These are phyloP conservation scores for Diadema setosum DNA, from an alignment of 35 echinoderm and acorn worm species.

Conservation along the genomic window DNA sequence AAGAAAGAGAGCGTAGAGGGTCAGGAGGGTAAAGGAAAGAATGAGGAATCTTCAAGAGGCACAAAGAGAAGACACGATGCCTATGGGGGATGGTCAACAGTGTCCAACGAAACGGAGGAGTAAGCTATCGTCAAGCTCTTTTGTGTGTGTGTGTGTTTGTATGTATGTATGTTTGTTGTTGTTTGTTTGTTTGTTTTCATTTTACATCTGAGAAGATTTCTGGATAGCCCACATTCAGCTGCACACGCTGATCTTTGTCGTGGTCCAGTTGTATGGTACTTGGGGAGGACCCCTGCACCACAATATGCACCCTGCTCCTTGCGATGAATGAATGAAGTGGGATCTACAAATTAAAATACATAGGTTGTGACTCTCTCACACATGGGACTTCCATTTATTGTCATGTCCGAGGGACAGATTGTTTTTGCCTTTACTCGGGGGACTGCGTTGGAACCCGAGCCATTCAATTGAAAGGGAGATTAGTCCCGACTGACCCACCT, in stretches of 20 bases:
- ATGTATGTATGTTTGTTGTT: too few relatives aligned
- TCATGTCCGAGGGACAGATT: too few relatives aligned
- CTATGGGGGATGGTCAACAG: constrained; percentile 26
- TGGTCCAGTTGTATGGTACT: not conserved
- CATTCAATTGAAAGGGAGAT: too few relatives aligned
- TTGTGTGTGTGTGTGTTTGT: not conserved
- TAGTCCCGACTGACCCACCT: too few relatives aligned
- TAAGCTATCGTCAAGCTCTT: not conserved
- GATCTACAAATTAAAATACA: too few relatives aligned
- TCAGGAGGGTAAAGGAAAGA: not conserved
- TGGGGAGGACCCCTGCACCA: not conserved
- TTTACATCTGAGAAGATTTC: not conserved
- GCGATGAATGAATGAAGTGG: too few relatives aligned
- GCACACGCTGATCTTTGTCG: not conserved
- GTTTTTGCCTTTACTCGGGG: too few relatives aligned
- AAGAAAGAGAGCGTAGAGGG: not conserved
- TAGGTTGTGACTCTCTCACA: too few relatives aligned
- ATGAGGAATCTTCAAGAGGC: not conserved
- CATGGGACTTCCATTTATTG: too few relatives aligned
- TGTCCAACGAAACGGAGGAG: not conserved
- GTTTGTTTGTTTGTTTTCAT: too few relatives aligned
- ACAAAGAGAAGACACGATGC: not conserved
- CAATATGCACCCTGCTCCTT: too few relatives aligned
- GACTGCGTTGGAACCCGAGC: too few relatives aligned
- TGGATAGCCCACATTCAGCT: not conserved